A percentile compares a stretch with the other conserved stretches of the same genome.
These are phyloP conservation scores for Morpho deidamia DNA, from an alignment of 2,888 invertebrate species.

Conservation along the genomic window DNA sequence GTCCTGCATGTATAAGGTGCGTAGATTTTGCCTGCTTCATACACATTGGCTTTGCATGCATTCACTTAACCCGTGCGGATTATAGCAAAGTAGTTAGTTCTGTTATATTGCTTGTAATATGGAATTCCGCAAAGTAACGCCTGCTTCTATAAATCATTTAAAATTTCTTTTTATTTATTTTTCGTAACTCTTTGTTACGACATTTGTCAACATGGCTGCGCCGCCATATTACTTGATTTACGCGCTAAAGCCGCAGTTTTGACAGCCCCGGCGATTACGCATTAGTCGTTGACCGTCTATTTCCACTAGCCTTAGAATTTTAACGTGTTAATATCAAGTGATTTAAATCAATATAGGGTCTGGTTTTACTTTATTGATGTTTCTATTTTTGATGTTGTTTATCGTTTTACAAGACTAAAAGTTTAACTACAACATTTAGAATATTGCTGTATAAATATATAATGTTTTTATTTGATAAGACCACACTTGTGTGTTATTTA, in stretches of 20 bases:
- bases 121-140: too few relatives aligned
- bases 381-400: constrained; percentile 3
- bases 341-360: constrained; percentile 12
- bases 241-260: constrained; percentile 22
- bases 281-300: constrained; percentile 7
- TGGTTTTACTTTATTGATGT: constrained; percentile 2
- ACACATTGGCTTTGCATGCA: too few relatives aligned
- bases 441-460: too few relatives aligned
- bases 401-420: constrained; percentile 2
- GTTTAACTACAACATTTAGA: neutral
- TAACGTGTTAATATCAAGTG: constrained; percentile 12
- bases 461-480: too few relatives aligned
- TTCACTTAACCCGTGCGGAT: too few relatives aligned
- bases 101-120: too few relatives aligned
- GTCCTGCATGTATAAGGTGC: too few relatives aligned
- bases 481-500: too few relatives aligned
- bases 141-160: too few relatives aligned
- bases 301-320: constrained; percentile 6
- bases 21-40: too few relatives aligned
- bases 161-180: neutral
- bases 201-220: constrained; percentile 24
- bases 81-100: too few relatives aligned
- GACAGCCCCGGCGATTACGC: constrained; percentile 19
- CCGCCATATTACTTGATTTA: constrained; percentile 23
- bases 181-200: constrained; percentile 8